Evolutionary conservation across 1,140 invertebrate species (phyloP).

Genomic region (Drosophila pseudoobscura): DNA sequence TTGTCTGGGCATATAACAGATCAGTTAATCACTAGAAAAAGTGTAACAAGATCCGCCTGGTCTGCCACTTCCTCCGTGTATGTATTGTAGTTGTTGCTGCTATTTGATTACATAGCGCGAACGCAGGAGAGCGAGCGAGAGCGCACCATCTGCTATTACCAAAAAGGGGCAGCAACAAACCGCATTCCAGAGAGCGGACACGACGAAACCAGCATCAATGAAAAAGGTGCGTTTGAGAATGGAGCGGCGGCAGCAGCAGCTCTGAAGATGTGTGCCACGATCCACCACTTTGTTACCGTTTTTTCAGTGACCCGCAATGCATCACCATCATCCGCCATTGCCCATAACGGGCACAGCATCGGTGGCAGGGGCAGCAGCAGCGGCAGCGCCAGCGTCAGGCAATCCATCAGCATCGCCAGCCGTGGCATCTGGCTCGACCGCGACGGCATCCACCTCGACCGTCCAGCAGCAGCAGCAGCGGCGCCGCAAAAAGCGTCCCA

Average conservation of each 20-base stretch:
- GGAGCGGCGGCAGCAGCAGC: too few species aligned
- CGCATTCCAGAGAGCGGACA: slow-evolving; percentile 59
- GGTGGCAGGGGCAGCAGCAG: slow-evolving; percentile 6
- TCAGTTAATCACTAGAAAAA: slow-evolving; percentile 3
- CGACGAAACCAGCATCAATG: slow-evolving; percentile 55
- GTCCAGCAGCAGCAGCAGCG: slow-evolving; percentile 59
- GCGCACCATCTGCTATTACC: slow-evolving; percentile 42
- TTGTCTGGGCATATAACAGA: neutral
- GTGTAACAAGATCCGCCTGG: slow-evolving; percentile 47
- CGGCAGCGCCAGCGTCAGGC: slow-evolving; percentile 1
- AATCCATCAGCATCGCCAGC: slow-evolving; percentile 15
- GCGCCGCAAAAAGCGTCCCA: slow-evolving; percentile 83
- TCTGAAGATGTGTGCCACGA: slow-evolving; percentile 31
- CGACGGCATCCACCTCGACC: slow-evolving; percentile 7
- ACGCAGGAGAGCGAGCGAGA: slow-evolving; percentile 44
- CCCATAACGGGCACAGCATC: slow-evolving; percentile 56
- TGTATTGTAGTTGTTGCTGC: slow-evolving; percentile 24
- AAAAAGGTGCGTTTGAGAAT: slow-evolving; percentile 58
- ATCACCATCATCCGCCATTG: slow-evolving; percentile 75
- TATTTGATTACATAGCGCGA: slow-evolving; percentile 47
- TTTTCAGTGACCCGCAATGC: slow-evolving; percentile 59
- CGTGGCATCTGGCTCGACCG: slow-evolving; percentile 16
- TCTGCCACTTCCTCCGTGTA: slow-evolving; percentile 46
- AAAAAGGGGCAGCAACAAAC: slow-evolving; percentile 64
- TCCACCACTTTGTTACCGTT: slow-evolving; percentile 20